Base-by-base conservation (phyloP, 2,888 invertebrate genomes). In the Cryptocephalus moraei region DNA sequence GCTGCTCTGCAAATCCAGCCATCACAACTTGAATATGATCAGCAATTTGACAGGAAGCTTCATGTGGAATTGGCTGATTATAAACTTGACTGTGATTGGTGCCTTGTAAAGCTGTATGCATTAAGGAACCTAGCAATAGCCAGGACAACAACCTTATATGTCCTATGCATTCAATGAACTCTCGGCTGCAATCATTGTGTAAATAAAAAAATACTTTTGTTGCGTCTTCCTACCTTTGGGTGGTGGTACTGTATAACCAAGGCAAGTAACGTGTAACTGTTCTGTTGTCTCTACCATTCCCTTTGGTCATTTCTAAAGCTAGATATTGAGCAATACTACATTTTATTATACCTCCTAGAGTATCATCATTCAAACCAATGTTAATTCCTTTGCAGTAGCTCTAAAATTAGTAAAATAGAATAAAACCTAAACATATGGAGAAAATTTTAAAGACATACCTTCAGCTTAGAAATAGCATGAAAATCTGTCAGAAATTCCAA, bases 1-100 rank as follows among this genome's bases (percentile, higher is more conserved):
- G 85, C 65, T 94, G 92, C 65, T 97, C 97, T 33, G 94, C 92
- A 76, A 97, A 99, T 9, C 94, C 94, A 1, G 92, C 87, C 77
- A 99, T 83, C 62, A 99, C 95, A 11, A 89, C 86, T 79, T 96
- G 93, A 56, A 99, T 85, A 66, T 96, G 94, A 74, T 99, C 97
- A 39, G 96, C 94, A 64, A 99, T 89, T 71, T 94, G 91, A 64
- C 92, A 91, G 43, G 92, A 91, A 41, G 92, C 91, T 72, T 97
- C 96, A 65, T 95, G 87, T 4, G 96, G 95, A 55, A 99, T 86
- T 1, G 97, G 95, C 61, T 87, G 87, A 58, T 81, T 79, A 41
- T 72, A 62, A n/a, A 71, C 69, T 39, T 74, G 66, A 50, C 70
- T 64, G 46, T 70, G 64, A 49, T 65, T 68, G 9, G 63, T 62